These are phyloP conservation scores for Drepana arcuata DNA, from an alignment of 1,140 invertebrate species.

Conservation along the genomic window DNA sequence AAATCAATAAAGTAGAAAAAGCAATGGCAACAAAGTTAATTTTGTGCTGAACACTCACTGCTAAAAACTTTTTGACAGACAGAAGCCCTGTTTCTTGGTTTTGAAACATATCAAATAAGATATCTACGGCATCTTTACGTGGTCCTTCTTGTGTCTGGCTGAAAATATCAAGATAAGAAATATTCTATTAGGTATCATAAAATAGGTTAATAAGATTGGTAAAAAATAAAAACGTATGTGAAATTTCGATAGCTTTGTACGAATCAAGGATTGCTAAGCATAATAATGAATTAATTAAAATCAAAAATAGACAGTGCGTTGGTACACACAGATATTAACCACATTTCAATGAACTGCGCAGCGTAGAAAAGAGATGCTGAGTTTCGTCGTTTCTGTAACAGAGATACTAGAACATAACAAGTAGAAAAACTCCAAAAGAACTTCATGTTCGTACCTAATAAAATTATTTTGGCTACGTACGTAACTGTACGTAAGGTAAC, in stretches of 20 bases:
- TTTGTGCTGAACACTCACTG: slow-evolving; percentile 77
- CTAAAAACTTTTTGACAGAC: slow-evolving; percentile 86
- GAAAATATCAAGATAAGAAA: too few species aligned
- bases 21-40: too few species aligned
- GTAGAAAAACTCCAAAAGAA: not conserved
- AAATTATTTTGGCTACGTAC: too few species aligned
- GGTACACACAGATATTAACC: slow-evolving; percentile 30
- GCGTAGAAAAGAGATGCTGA: slow-evolving; percentile 58
- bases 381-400: slow-evolving; percentile 66
- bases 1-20: too few species aligned
- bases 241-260: slow-evolving; percentile 57
- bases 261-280: slow-evolving; percentile 42
- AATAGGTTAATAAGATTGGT: too few species aligned
- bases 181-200: too few species aligned
- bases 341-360: slow-evolving; percentile 54
- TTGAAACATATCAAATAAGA: slow-evolving; percentile 93
- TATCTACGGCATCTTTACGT: slow-evolving; percentile 85
- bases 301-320: slow-evolving; percentile 21
- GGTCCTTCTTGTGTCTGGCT: slow-evolving; percentile 77
- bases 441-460: too few species aligned
- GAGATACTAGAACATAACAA: slow-evolving; percentile 7
- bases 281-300: slow-evolving; percentile 52
- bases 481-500: too few species aligned
- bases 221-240: too few species aligned
- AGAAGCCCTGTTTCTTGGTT: slow-evolving; percentile 85